Conservation (phyloP, 2,113 vertebrate species). For the Hyperopisus bebe region DNA sequence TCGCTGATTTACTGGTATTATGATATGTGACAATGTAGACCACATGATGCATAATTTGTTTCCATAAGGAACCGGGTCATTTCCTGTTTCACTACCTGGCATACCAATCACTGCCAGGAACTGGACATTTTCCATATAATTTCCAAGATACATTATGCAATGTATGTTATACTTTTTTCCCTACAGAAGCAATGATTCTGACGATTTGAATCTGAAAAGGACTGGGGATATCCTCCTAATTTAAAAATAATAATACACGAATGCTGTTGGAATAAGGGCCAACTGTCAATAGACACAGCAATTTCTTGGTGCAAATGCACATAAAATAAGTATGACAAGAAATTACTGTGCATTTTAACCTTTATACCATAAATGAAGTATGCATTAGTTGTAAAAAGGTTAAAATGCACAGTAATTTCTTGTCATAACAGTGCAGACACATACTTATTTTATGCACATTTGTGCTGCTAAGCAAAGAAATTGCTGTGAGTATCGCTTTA, state of each 20-base stretch:
- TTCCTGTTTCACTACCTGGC: background rate
- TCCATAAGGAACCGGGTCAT: background rate
- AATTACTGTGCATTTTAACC: background rate
- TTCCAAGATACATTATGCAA: background rate
- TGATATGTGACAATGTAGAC: background rate
- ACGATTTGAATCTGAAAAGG: background rate
- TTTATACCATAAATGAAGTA: background rate
- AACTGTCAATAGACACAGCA: background rate
- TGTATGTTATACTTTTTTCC: background rate
- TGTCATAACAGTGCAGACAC: background rate
- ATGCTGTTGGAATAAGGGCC: background rate
- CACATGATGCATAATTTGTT: background rate
- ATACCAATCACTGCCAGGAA: background rate
- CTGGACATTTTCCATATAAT: background rate
- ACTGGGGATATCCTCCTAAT: background rate
- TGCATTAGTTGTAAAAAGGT: background rate
- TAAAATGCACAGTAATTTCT: background rate
- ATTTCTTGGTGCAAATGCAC: background rate
- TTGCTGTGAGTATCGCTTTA: no score
- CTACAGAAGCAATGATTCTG: background rate
- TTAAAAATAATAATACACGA: background rate
- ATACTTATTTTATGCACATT: no score
- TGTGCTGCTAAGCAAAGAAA: no score
- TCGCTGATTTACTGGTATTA: background rate
- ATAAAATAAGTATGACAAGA: background rate